A percentile compares a stretch with the other conserved stretches of the same genome.
phyloP scores from a whole-genome alignment of 2,888 invertebrate genomes.

The Glomeris marginata region DNA sequence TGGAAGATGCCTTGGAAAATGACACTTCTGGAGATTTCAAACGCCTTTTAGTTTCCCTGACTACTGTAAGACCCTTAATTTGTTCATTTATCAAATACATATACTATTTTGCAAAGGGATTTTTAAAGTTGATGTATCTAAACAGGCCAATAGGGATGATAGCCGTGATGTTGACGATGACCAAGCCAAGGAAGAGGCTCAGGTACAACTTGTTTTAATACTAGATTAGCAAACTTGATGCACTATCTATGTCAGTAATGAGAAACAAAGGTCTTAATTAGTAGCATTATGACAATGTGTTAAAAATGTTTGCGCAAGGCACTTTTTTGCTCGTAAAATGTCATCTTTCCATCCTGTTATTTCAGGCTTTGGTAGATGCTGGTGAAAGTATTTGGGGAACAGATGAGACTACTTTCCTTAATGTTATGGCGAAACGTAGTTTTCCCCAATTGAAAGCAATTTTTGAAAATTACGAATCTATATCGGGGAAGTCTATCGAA shows the following conservation, averaged over 20 bases:
- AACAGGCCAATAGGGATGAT: slow-evolving; percentile 60
- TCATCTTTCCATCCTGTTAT: background rate
- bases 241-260: no score
- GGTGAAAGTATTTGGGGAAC: slow-evolving; percentile 68
- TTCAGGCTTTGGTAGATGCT: slow-evolving; percentile 15
- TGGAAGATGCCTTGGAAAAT: slow-evolving; percentile 66
- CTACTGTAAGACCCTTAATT: slow-evolving; percentile 39
- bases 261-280: no score
- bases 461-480: slow-evolving; percentile 67
- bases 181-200: slow-evolving; percentile 63
- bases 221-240: no score
- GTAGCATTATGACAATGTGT: no score
- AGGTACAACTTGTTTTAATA: no score
- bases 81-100: no score
- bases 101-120: no score
- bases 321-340: no score
- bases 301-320: no score
- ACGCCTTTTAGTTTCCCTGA: slow-evolving; percentile 69
- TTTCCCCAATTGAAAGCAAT: slow-evolving; percentile 72
- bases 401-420: slow-evolving; percentile 73
- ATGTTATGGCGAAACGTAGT: slow-evolving; percentile 66
- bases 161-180: slow-evolving; percentile 53
- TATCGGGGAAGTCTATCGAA: slow-evolving; percentile 65
- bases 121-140: background rate
- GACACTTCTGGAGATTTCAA: slow-evolving; percentile 89